Percentiles rank a stretch among this genome's conserved stretches.
Evolutionary conservation across 2,888 invertebrate genomes (phyloP).

Genomic region (Ethmia dodecea): DNA sequence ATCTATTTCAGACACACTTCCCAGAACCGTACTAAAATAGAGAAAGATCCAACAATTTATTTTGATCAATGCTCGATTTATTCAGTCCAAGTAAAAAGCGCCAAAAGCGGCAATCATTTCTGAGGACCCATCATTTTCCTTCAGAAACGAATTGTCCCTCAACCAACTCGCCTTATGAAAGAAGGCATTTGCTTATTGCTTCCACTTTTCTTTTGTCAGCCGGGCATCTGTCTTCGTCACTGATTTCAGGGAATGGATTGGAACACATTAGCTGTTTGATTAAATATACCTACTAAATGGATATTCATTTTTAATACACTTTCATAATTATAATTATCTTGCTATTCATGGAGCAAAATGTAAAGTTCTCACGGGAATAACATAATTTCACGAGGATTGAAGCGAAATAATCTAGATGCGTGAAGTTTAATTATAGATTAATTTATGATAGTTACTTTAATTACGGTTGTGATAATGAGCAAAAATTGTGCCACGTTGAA

Average conservation of each 20-base stretch:
- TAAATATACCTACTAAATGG: conserved; percentile 7
- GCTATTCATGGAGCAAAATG: background rate
- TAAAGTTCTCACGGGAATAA: conserved; percentile 3
- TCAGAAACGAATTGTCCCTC: conserved; percentile 50
- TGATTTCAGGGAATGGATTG: conserved; percentile 42
- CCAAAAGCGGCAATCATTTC: conserved; percentile 44
- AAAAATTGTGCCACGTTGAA: too few species aligned
- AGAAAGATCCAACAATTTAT: conserved; percentile 4
- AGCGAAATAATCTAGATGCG: background rate
- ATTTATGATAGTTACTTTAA: background rate
- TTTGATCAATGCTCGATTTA: conserved; percentile 25
- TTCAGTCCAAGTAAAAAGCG: conserved; percentile 25
- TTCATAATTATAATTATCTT: background rate
- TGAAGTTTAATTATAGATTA: conserved; percentile 1
- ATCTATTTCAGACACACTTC: too few species aligned
- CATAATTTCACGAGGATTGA: background rate
- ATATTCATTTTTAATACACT: conserved; percentile 12
- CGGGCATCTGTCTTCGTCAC: conserved; percentile 51
- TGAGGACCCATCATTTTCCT: conserved; percentile 42
- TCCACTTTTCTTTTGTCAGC: conserved; percentile 55
- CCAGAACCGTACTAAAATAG: too few species aligned
- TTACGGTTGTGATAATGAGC: too few species aligned
- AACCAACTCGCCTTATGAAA: conserved; percentile 70
- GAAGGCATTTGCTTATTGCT: conserved; percentile 68
- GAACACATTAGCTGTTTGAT: conserved; percentile 25